Evolutionary conservation across 1,140 invertebrate species (phyloP), one percentile per base, ranked within the genome.

Genomic region (Hyles euphorbiae): DNA sequence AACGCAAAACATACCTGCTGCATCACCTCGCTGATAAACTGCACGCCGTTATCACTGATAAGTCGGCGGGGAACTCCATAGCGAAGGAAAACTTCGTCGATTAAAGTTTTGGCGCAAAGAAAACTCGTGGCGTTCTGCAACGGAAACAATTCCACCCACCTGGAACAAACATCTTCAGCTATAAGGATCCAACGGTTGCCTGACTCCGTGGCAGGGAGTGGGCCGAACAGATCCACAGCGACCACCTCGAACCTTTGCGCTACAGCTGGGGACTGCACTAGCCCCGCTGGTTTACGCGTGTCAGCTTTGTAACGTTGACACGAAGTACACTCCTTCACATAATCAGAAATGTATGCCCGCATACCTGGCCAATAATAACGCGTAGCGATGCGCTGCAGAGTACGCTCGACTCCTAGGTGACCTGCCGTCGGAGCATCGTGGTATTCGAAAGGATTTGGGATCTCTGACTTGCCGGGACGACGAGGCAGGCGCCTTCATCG

Each of bases 301-400:
- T 48, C 40, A 2, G 70, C n/a, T 50, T 81, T 81, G 12, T 73
- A 78, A 9, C 53, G 32, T 50, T 78, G 67, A 48, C 78, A 77
- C 11, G 53, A 33, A 2, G 53, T 43, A 49, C 76, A 78, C 0
- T 49, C 46, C 7, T 58, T 54, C 0, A 78, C 32, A 47, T 81
- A 76, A 2, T 73, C 56, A 1, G 56, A 49, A 3, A 83, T 60
- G 22, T 67, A 58, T 6, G 46, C 22, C 11, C 72, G 34, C 67
- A 84, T 77, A 22, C 67, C 65, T 5, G 65, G 56, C 49, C 62
- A 81, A 56, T 68, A 80, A 64, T 70, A 81, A 7, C 53, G 34
- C 45, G 48, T 43, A 6, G 61, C 47, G 7, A 76, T 65, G 5
- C 68, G 53, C 8, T 60, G 53, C 0, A 61, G 40, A 10, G 76